Evolutionary conservation across 2,888 invertebrate genomes (phyloP).

Genomic region (Anagyrus pseudococci): DNA sequence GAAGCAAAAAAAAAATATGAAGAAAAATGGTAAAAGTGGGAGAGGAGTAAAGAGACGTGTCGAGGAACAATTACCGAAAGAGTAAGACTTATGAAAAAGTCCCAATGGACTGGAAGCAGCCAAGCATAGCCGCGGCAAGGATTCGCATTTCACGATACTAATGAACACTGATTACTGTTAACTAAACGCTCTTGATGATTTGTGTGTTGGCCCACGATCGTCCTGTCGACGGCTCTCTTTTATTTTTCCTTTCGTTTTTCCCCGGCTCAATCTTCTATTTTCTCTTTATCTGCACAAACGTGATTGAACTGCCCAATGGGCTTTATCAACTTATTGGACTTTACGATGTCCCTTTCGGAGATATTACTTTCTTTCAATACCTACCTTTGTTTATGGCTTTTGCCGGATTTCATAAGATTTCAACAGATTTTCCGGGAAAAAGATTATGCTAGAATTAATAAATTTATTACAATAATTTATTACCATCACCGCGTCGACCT

Average conservation of each 20-base stretch:
- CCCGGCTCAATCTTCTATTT: background rate
- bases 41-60: conserved; percentile 48
- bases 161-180: conserved; percentile 61
- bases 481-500: too few relatives aligned
- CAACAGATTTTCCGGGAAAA: background rate
- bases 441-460: conserved; percentile 31
- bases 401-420: conserved; percentile 36
- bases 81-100: conserved; percentile 61
- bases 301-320: conserved; percentile 33
- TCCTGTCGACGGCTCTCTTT: background rate
- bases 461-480: conserved; percentile 35
- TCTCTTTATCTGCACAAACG: conserved; percentile 23
- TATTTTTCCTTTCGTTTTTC: background rate
- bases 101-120: too few relatives aligned
- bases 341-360: conserved; percentile 29
- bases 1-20: background rate
- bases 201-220: conserved; percentile 38
- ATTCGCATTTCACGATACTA: conserved; percentile 52
- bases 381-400: conserved; percentile 37
- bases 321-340: conserved; percentile 31
- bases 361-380: conserved; percentile 41
- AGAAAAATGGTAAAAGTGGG: background rate
- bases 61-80: conserved; percentile 54
- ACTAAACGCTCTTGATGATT: conserved; percentile 52
- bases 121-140: too few relatives aligned